These are phyloP conservation scores for Palaemon carinicauda DNA, from an alignment of 1,140 invertebrate genomes.

Conservation along the genomic window DNA sequence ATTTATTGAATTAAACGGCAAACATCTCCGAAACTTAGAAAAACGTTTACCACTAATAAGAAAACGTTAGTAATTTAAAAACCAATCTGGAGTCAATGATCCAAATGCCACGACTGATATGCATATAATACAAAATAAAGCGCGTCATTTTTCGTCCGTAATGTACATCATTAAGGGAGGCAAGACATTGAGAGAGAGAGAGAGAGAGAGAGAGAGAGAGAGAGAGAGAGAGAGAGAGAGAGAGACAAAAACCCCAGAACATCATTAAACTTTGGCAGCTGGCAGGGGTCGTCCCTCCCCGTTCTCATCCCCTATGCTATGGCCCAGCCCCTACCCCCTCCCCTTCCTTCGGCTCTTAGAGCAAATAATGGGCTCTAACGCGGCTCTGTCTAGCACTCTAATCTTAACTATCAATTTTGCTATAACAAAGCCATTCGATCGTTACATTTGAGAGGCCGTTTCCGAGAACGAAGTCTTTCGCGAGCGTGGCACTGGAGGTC, in stretches of 20 bases:
- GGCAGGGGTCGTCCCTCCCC: neutral
- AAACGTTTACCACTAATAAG: neutral
- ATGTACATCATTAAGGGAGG: slow-evolving; percentile 47
- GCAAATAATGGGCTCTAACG: neutral
- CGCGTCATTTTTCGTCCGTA: slow-evolving; percentile 13
- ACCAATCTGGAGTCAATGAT: neutral
- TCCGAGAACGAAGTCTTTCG: too few relatives aligned
- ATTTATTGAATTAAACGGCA: too few relatives aligned
- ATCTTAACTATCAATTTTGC: neutral
- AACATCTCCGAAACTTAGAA: too few relatives aligned
- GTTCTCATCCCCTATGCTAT: slow-evolving; percentile 22
- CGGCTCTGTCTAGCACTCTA: neutral
- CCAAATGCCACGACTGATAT: neutral
- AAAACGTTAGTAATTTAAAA: neutral
- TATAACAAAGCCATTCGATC: too few relatives aligned
- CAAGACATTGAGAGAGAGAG: neutral
- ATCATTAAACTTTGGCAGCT: slow-evolving; percentile 46
- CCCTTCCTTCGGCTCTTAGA: neutral
- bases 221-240: too few relatives aligned
- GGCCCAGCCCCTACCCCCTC: slow-evolving; percentile 5
- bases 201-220: too few relatives aligned
- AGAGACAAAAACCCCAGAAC: slow-evolving; percentile 34
- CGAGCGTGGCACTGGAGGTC: too few relatives aligned
- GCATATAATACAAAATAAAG: neutral
- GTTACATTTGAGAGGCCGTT: too few relatives aligned